Base-by-base conservation (phyloP, 2,797 vertebrate species). In the Vireo griseus region DNA sequence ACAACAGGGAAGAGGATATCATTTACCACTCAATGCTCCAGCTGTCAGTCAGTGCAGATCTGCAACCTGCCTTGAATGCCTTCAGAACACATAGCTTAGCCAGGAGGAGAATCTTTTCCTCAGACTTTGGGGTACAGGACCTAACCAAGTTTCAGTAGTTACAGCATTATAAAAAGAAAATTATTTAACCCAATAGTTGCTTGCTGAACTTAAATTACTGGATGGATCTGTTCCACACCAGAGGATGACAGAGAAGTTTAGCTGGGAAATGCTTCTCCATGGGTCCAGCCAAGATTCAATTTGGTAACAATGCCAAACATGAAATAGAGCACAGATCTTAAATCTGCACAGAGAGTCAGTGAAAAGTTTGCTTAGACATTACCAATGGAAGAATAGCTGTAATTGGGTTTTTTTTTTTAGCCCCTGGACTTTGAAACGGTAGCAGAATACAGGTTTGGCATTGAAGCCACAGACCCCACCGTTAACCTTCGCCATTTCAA, bases 361-460 rank as follows among this genome's bases (percentile, higher is more conserved):
- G 29, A 11, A 33, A 58, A 59, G n/a, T 37, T 89, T 55, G 40
- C 39, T 85, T 63, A 25, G 28, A 61, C 47, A 78, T 39, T 20
- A 42, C n/a, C 35, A 44, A 5, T 40, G 17, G 10, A 83, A 72
- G 20, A 75, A 26, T 40, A 61, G 57, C 52, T 90, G 18, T 33
- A 14, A 74, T 8, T 77, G 39, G n/a, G n/a, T n/a, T n/a, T 28
- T 69, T 77, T 25, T 16, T 29, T 62, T 57, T 96, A 99, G 99
- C 93, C 97, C 72, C 96, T 99, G 81, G 99, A 99, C 96, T 99
- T 97, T 0, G 99, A 99, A 95, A 97, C 90, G 19, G 97, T 52
- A 7, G 88, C 39, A 67, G 95, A 71, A 15, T 99, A 99, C 96
- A 97, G 13, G 0, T 98, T 99, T 79, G 92, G 51, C 9, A 97